phyloP scores from a whole-genome alignment of 2,797 vertebrate genomes.

The Chloroceryle amazona region DNA sequence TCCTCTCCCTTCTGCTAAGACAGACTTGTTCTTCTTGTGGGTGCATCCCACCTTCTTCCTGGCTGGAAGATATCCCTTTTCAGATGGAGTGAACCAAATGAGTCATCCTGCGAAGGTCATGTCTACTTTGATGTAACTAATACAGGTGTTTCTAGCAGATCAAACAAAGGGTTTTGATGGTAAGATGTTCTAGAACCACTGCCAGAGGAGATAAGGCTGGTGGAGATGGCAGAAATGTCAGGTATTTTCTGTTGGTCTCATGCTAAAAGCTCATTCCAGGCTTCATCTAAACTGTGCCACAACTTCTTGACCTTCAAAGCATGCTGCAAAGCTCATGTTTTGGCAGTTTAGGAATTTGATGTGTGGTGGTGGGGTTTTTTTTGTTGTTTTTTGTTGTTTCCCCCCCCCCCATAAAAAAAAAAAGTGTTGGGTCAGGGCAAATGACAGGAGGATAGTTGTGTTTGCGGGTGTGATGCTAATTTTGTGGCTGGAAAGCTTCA shows the following conservation, averaged over 20 bases:
- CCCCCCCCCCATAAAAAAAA: too few species aligned
- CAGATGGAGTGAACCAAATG: rapidly evolving
- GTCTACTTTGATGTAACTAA: neutral
- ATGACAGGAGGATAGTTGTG: neutral
- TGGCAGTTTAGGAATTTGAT: neutral
- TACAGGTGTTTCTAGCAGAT: neutral
- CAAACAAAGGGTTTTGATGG: neutral
- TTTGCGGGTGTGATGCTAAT: conserved; percentile 10
- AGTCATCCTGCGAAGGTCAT: neutral
- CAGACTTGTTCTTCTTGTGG: neutral
- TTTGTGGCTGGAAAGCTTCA: conserved; percentile 42
- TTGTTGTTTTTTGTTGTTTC: too few species aligned
- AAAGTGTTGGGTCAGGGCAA: neutral
- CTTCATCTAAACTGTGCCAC: neutral
- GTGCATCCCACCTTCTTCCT: neutral
- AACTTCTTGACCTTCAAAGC: neutral
- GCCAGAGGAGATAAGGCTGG: neutral
- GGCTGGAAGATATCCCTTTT: neutral
- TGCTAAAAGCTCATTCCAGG: neutral
- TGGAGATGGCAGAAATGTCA: neutral
- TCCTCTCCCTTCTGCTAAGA: neutral
- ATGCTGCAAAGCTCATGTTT: neutral
- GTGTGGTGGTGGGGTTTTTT: too few species aligned
- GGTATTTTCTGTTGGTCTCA: neutral
- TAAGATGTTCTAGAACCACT: neutral